Conservation (phyloP, 1,140 invertebrate genomes). For the Eriosoma lanigerum region DNA sequence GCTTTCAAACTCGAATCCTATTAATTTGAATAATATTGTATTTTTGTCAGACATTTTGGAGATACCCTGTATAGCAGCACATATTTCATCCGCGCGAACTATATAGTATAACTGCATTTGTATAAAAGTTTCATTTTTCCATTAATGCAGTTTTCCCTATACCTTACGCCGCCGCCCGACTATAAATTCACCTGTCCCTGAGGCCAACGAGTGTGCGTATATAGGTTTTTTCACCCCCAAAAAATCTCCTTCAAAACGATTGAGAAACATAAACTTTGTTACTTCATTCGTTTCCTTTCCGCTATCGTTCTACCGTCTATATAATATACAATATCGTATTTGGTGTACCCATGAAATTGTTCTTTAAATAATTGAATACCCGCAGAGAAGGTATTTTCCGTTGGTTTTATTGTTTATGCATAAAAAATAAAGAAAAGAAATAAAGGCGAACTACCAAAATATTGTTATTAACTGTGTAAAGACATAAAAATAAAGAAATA, state of each 20-base stretch:
- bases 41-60: no score
- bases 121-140: conserved; percentile 51
- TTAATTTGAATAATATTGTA: no score
- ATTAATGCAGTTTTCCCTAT: conserved; percentile 34
- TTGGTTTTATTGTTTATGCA: conserved; percentile 8
- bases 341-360: conserved; percentile 24
- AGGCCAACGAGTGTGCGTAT: neutral
- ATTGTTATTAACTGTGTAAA: conserved; percentile 3
- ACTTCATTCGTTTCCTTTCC: conserved; percentile 34
- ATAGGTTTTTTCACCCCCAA: conserved; percentile 23
- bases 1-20: no score
- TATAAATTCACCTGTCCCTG: conserved; percentile 48
- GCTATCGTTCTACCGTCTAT: neutral
- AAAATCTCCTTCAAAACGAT: conserved; percentile 44
- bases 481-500: neutral
- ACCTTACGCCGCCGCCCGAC: neutral
- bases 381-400: neutral
- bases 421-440: neutral
- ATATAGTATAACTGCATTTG: no score
- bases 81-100: no score
- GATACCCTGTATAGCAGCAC: no score
- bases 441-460: neutral
- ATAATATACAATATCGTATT: neutral
- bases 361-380: conserved; percentile 49
- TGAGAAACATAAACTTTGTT: conserved; percentile 46